Base-by-base conservation (phyloP, 2,797 vertebrate species). In the Poeciliopsis gracilis region DNA sequence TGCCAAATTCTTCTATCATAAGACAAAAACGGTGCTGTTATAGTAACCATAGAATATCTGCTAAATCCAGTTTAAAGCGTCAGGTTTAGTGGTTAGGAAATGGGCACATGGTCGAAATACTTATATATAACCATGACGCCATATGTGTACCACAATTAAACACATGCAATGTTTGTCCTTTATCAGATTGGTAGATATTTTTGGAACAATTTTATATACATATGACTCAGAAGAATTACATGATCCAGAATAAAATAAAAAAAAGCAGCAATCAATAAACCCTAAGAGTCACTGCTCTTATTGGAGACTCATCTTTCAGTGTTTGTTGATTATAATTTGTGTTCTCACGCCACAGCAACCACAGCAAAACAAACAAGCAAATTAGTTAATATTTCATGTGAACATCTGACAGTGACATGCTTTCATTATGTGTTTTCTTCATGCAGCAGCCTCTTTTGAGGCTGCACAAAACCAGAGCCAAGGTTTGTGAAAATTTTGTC, bases 381-480 rank as follows among this genome's bases (percentile, higher is more conserved):
- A 78, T 33, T 53, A 75, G 75, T 88, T 80, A 88, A 92, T 90
- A 87, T 87, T 87, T 86, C 49, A 89, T 82, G 81, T 43, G 10
- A 41, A 82, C 80, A 84, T 87, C 89, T 86, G 89, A 93, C 82
- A 77, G 43, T 73, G 80, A 91, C 81, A 85, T 75, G 84, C 80
- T 87, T 84, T 90, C 84, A 84, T 87, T 91, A 82, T 78, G 77
- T 79, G 10, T 84, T 87, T 75, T 84, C 79, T 87, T 86, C 84
- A 79, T 69, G 73, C 47, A 1, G 72, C 74, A n/a, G 67, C 38
- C 23, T 79, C 67, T 79, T 85, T 90, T 90, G 88, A 92, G 87
- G 88, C 71, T 5, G 25, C 11, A 4, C 51, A 82, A 90, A 83
- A 83, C 77, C 51, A 18, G 18, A 73, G 69, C 71, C 78, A 77